Evolutionary conservation across 2,797 vertebrate species (phyloP), one percentile per base, ranked within the genome.

Genomic region (Caiman crocodilus): DNA sequence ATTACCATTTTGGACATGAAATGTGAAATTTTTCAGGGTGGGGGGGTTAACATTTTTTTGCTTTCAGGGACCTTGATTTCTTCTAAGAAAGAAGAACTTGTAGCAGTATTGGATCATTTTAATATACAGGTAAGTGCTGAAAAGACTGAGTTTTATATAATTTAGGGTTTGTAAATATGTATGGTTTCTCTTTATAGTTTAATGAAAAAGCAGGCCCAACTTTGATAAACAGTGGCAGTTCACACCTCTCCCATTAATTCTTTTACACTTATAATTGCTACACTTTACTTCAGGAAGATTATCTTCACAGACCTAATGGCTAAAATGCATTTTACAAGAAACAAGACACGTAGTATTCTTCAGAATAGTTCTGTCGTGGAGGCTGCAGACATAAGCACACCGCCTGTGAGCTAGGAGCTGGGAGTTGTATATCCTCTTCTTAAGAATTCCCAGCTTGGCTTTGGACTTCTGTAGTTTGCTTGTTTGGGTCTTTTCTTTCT

Each of bases 71-170:
- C 96, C 0, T 1, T 99, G 75, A 89, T 99, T 94, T 99, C 99
- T 65, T 97, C 97, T 25, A 99, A 98, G 97, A 99, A 99, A 86
- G 99, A 99, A 86, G 99, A 99, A 77, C 98, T 99, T 14, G 4
- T 97, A 82, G 98, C 96, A 89, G 98, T 99, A 94, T 95, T 99
- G 94, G 99, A 99, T 97, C 99, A 99, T 95, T 99, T 99, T 94
- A 99, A 99, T 93, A 99, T 99, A 90, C 99, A 99, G 98, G 99
- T 99, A 98, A 96, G 84, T 84, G 8, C 74, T 93, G 67, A 5
- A 59, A 25, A 79, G 84, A 35, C 79, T 78, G 21, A 42, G 42
- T 42, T 42, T 42, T 42, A 42, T 8, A 42, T 42, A 42, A 42
- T 42, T 42, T 42, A 42, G 42, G 42, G 42, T 42, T 42, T 42